Conservation (phyloP, 2,797 vertebrate species). For the Acanthis flammea region DNA sequence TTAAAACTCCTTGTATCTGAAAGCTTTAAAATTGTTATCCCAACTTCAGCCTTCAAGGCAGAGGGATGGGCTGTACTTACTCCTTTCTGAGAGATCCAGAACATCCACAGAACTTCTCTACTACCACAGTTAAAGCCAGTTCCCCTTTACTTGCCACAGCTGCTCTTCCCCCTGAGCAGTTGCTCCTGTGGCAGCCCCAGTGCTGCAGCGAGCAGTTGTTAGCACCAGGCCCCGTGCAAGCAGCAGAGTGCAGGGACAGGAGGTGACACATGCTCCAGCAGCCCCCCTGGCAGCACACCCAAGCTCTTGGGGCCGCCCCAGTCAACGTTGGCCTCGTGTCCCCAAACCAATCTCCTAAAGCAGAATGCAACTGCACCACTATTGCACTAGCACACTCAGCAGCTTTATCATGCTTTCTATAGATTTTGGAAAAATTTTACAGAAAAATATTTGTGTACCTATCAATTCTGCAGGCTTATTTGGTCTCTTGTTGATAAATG, state of each 20-base stretch:
- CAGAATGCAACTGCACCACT: not conserved
- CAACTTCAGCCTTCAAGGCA: not conserved
- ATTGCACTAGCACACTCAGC: constrained; percentile 39
- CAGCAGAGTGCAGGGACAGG: not conserved
- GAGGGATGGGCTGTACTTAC: not conserved
- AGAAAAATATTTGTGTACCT: constrained; percentile 69
- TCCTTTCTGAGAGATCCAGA: not conserved
- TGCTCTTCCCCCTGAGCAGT: not conserved
- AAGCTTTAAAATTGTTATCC: not conserved
- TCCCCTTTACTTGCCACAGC: not conserved
- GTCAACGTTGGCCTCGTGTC: not conserved
- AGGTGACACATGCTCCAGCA: not conserved
- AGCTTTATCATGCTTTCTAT: constrained; percentile 39
- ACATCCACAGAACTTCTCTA: not conserved
- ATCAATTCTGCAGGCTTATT: constrained; percentile 85
- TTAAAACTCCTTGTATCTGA: not conserved
- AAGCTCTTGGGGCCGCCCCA: not conserved
- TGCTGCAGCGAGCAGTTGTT: not conserved
- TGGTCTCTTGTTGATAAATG: constrained; percentile 84
- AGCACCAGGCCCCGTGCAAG: not conserved
- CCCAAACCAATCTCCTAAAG: not conserved
- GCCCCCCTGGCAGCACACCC: not conserved
- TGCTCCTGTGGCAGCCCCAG: not conserved
- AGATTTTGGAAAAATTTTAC: constrained; percentile 28
- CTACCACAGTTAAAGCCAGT: not conserved